Conservation (phyloP, 2,113 vertebrate species). For the Corythoichthys intestinalis region DNA sequence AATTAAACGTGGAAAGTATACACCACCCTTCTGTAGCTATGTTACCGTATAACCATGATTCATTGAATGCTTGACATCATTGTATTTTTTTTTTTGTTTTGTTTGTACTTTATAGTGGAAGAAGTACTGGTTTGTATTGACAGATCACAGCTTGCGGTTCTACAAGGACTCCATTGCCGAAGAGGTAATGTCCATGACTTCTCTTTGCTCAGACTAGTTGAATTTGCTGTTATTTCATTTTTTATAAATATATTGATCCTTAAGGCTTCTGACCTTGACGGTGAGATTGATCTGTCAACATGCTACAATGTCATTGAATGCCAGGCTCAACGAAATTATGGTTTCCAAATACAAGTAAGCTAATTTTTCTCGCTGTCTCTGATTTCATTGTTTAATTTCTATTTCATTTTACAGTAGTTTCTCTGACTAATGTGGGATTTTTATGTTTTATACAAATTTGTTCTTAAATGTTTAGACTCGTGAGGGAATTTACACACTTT, state of each 20-base stretch:
- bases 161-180: slow-evolving; percentile 80
- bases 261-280: slow-evolving; percentile 77
- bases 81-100: neutral
- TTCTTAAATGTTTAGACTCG: slow-evolving; percentile 61
- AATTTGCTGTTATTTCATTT: neutral
- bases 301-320: slow-evolving; percentile 78
- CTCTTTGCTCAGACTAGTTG: no score
- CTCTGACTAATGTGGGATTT: no score
- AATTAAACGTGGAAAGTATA: neutral
- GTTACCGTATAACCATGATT: neutral
- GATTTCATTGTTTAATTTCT: neutral
- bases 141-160: slow-evolving; percentile 77
- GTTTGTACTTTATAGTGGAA: slow-evolving; percentile 68
- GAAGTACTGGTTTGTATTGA: slow-evolving; percentile 80
- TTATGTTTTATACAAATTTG: no score
- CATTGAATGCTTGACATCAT: neutral
- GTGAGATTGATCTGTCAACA: slow-evolving; percentile 76
- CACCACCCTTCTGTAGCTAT: neutral
- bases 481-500: slow-evolving; percentile 74
- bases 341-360: slow-evolving; percentile 79
- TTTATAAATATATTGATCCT: slow-evolving; percentile 1
- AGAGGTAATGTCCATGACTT: slow-evolving; percentile 57
- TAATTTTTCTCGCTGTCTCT: neutral
- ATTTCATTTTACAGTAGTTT: neutral
- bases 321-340: slow-evolving; percentile 79